Conservation (phyloP, 2,797 vertebrate species). For the Myiothlypis coronata region DNA sequence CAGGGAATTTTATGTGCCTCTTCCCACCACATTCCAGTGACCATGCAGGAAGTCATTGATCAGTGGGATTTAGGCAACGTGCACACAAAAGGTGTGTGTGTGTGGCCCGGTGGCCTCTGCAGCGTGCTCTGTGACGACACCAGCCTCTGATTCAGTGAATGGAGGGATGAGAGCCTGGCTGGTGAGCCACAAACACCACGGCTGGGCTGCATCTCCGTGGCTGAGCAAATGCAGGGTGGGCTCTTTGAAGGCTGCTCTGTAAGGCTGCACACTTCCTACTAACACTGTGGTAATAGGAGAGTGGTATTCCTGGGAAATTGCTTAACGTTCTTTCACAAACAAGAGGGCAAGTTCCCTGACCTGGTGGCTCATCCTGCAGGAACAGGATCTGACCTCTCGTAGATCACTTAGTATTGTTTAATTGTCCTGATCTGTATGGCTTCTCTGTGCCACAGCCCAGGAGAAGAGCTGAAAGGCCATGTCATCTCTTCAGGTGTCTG, state of each 20-base stretch:
- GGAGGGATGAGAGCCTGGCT: background rate
- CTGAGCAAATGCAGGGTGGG: background rate
- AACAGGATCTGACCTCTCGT: background rate
- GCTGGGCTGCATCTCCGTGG: background rate
- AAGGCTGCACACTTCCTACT: background rate
- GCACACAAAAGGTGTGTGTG: conserved; percentile 15
- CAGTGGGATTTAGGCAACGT: conserved; percentile 14
- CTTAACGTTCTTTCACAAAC: background rate
- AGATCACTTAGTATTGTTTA: background rate
- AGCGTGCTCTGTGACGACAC: background rate
- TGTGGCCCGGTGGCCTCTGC: conserved; percentile 9
- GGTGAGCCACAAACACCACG: conserved; percentile 12
- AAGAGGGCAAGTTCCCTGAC: background rate
- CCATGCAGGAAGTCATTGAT: conserved; percentile 62
- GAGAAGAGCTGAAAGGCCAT: background rate
- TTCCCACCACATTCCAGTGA: conserved; percentile 66
- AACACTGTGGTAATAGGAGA: background rate
- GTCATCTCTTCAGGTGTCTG: background rate
- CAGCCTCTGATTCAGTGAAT: background rate
- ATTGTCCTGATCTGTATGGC: background rate
- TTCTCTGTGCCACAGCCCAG: background rate
- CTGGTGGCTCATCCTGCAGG: background rate
- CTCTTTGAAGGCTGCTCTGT: background rate
- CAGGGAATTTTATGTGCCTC: conserved; percentile 54
- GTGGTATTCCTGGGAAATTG: conserved; percentile 45